Conservation (phyloP, 1,140 invertebrate species). For the Archivesica marissinica region DNA sequence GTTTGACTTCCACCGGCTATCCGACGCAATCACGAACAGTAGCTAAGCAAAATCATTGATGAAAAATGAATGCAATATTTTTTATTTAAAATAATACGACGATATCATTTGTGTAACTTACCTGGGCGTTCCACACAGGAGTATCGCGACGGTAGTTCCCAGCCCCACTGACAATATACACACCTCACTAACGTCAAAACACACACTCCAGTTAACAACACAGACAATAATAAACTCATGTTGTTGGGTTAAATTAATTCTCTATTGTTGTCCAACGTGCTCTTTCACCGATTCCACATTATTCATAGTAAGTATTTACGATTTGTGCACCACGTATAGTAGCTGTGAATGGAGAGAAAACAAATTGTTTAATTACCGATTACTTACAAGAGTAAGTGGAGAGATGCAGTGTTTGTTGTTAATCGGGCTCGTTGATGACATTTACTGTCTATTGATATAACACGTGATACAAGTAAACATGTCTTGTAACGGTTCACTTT, state of each 20-base stretch:
- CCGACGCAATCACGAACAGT: neutral
- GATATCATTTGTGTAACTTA: slow-evolving; percentile 1
- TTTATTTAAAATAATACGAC: neutral
- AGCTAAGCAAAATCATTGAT: neutral
- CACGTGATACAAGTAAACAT: neutral
- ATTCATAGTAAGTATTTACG: neutral
- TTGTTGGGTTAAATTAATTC: neutral
- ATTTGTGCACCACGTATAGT: neutral
- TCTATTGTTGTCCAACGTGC: neutral
- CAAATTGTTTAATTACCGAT: slow-evolving; percentile 28
- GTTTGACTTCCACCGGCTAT: neutral
- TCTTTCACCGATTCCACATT: neutral
- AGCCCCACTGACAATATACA: slow-evolving; percentile 30
- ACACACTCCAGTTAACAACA: neutral
- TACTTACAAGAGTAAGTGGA: neutral
- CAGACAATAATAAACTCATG: neutral
- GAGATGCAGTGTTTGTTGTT: slow-evolving; percentile 8
- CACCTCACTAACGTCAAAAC: neutral
- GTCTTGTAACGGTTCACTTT: neutral
- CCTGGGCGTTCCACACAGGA: slow-evolving; percentile 32
- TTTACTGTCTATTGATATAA: neutral
- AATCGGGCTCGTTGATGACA: neutral
- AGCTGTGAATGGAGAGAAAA: neutral
- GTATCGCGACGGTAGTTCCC: slow-evolving; percentile 14
- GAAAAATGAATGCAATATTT: neutral